Conservation (phyloP, 2,113 vertebrate genomes). For the Silurus glanis region DNA sequence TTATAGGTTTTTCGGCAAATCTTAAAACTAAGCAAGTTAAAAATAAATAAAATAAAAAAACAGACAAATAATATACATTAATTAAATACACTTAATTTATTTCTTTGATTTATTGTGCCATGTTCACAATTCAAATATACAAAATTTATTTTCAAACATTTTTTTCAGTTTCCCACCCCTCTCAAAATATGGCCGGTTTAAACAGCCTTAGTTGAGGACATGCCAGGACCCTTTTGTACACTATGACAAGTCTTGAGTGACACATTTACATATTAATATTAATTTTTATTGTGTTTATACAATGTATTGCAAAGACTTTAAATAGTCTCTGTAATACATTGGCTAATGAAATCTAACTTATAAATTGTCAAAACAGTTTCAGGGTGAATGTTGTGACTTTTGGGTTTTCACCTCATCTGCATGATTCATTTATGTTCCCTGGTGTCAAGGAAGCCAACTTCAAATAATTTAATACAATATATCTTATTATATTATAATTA, state of each 20-base stretch:
- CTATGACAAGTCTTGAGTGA: background rate
- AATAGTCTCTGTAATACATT: background rate
- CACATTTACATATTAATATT: background rate
- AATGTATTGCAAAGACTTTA: too few relatives aligned
- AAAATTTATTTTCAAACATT: background rate
- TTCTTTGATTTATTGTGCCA: background rate
- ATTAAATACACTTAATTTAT: background rate
- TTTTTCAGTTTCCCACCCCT: background rate
- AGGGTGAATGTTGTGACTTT: background rate
- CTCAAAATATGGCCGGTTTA: background rate
- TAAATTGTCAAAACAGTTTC: background rate
- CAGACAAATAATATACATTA: background rate
- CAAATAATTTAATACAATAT: background rate
- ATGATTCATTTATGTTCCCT: background rate
- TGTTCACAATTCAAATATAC: background rate
- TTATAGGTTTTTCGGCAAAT: background rate
- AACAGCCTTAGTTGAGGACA: background rate
- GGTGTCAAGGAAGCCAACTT: background rate
- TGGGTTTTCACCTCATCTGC: conserved; percentile 1
- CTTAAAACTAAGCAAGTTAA: background rate
- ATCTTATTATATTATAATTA: conserved; percentile 6
- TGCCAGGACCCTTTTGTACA: background rate
- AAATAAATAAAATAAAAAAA: background rate
- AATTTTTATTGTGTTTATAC: background rate
- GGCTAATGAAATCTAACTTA: background rate